phyloP scores from a whole-genome alignment of 1,140 invertebrate species.

The Drosophila mojavensis region DNA sequence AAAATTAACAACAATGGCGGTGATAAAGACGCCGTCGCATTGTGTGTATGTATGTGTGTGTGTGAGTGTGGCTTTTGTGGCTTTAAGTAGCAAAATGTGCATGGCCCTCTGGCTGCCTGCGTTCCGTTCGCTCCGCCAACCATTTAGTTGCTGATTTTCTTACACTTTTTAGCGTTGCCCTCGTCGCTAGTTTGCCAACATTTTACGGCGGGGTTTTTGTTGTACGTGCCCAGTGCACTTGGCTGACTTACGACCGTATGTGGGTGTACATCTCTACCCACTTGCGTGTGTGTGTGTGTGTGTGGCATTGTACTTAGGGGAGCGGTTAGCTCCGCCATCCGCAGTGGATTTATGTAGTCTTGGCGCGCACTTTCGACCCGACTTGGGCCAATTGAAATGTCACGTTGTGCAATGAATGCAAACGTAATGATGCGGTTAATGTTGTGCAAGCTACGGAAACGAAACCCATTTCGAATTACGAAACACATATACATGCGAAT shows the following conservation, averaged over 20 bases:
- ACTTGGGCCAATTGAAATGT: constrained; percentile 75
- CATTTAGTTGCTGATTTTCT: constrained; percentile 76
- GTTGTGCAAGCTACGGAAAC: constrained; percentile 32
- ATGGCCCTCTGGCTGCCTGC: constrained; percentile 4
- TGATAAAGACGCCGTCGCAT: constrained; percentile 72
- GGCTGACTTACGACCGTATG: constrained; percentile 49
- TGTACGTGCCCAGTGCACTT: constrained; percentile 51
- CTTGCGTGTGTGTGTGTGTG: constrained; percentile 23
- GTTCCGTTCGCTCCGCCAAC: not conserved
- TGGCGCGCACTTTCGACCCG: constrained; percentile 51
- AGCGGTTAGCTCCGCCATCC: constrained; percentile 38
- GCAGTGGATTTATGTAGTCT: constrained; percentile 71
- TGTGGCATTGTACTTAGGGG: constrained; percentile 40
- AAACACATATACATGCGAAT: not conserved
- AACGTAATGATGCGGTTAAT: constrained; percentile 75
- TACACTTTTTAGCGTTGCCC: constrained; percentile 67
- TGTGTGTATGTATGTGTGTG: constrained; percentile 27
- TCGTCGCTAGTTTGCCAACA: constrained; percentile 60
- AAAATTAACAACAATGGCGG: constrained; percentile 82
- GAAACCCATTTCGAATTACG: constrained; percentile 19
- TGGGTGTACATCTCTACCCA: not conserved
- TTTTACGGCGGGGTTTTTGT: constrained; percentile 59
- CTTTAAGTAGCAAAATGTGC: constrained; percentile 79
- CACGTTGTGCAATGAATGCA: constrained; percentile 74
- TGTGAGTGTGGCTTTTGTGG: constrained; percentile 72